These are phyloP conservation scores for Megaleporinus macrocephalus DNA, from an alignment of 2,113 vertebrate genomes.

Conservation along the genomic window DNA sequence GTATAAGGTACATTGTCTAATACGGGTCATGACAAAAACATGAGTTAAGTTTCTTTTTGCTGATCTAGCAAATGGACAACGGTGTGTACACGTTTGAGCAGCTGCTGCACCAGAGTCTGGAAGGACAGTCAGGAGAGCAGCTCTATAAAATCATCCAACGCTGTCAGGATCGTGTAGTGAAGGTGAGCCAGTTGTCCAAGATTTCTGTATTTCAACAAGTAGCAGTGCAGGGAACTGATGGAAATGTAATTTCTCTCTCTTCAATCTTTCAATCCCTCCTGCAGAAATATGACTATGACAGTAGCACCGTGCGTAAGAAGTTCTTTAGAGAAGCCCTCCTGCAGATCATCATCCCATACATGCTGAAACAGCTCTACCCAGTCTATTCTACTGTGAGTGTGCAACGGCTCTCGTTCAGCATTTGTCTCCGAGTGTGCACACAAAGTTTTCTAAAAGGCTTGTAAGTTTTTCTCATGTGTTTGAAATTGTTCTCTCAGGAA, in stretches of 20 bases:
- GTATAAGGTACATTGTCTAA: neutral
- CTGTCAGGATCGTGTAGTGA: slow-evolving; percentile 93
- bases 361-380: slow-evolving; percentile 90
- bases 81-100: slow-evolving; percentile 93
- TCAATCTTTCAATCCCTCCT: neutral
- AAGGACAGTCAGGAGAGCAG: slow-evolving; percentile 80
- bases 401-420: too few species aligned
- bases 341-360: slow-evolving; percentile 94
- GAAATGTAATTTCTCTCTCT: neutral
- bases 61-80: slow-evolving; percentile 92
- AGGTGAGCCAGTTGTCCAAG: slow-evolving; percentile 76
- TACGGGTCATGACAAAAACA: neutral
- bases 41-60: neutral
- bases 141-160: slow-evolving; percentile 89
- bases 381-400: slow-evolving; percentile 45
- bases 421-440: neutral
- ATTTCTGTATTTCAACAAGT: neutral
- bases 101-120: slow-evolving; percentile 88
- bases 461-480: neutral
- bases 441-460: neutral
- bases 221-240: neutral
- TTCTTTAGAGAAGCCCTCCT: slow-evolving; percentile 97
- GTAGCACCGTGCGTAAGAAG: slow-evolving; percentile 92
- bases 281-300: slow-evolving; percentile 96
- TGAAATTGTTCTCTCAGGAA: slow-evolving; percentile 72